Base-by-base conservation (phyloP, 2,797 vertebrate genomes). In the Pygocentrus nattereri region DNA sequence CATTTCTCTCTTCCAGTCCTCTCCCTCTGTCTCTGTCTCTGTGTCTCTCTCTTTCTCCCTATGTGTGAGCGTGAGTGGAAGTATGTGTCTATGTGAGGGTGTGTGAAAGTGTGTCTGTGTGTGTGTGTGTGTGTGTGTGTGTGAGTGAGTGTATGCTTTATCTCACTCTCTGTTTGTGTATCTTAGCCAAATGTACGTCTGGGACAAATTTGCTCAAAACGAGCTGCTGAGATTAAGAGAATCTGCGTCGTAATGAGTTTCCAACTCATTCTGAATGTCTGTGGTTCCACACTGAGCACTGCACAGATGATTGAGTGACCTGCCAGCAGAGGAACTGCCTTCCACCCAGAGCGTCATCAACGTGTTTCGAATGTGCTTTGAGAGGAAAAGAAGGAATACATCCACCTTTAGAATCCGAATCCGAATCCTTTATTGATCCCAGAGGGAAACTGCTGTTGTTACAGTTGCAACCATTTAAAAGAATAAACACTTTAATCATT, bases 201-300 rank as follows among this genome's bases (percentile, higher is more conserved):
- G 88, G 84, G 82, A 82, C 62, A 83, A 62, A 88, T 88, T 87
- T 85, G 44, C 80, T 70, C 61, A 41, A 58, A 84, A 85, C 71
- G 76, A 82, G 79, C 81, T 76, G 81, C 82, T 76, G 82, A 85
- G 81, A 70, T 76, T 78, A 74, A 50, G 83, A 84, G 84, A 85
- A 87, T 87, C 91, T 93, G 90, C 72, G 86, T 83, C 79, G 87
- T 86, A 93, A 93, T 92, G 88, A 87, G 89, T 91, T 90, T 90
- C 90, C 91, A 91, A 89, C 86, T 90, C 90, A 87, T 87, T 82
- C 79, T 75, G 85, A 82, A 82, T 83, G 87, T 93, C 87, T 88
- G 81, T 86, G 89, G 88, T 92, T 88, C 25, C 83, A 89, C 83
- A 88, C 81, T 69, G 81, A 90, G 90, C 84, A 73, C 78, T 79